A percentile compares a stretch with the other conserved stretches of the same genome.
Evolutionary conservation across 2,113 vertebrate species (phyloP).

Genomic region (Symphodus melops): DNA sequence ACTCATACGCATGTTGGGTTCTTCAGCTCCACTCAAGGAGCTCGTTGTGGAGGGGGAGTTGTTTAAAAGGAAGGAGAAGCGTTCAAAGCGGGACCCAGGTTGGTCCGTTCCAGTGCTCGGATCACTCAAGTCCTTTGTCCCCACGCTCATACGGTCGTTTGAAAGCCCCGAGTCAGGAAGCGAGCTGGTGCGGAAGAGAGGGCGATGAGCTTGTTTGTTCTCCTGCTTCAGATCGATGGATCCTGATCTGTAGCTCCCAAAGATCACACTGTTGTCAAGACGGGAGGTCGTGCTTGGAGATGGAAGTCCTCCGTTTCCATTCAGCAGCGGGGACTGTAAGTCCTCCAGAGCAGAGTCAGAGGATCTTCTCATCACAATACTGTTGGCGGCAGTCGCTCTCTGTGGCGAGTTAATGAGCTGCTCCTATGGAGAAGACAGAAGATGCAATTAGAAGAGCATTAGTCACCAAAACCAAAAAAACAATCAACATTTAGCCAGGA

Average conservation of each 20-base stretch:
- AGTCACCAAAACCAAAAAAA: neutral
- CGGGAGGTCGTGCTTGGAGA: constrained; percentile 76
- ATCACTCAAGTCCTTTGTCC: constrained; percentile 2
- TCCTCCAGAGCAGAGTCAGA: constrained; percentile 60
- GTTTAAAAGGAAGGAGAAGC: constrained; percentile 71
- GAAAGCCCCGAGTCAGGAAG: constrained; percentile 57
- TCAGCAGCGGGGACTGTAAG: constrained; percentile 63
- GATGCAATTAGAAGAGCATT: neutral
- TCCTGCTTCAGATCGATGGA: constrained; percentile 50
- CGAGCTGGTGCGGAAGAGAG: constrained; percentile 60
- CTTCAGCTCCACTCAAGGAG: constrained; percentile 55
- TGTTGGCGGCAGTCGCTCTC: constrained; percentile 40
- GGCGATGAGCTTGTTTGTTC: constrained; percentile 27
- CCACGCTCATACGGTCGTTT: constrained; percentile 17
- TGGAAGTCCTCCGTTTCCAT: constrained; percentile 55
- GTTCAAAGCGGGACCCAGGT: constrained; percentile 52
- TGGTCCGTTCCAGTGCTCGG: neutral
- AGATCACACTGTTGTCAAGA: constrained; percentile 89
- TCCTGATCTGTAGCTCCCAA: constrained; percentile 69
- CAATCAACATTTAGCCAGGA: too few species aligned
- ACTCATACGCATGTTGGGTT: constrained; percentile 49
- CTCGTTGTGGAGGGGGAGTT: constrained; percentile 38
- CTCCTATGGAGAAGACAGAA: constrained; percentile 29
- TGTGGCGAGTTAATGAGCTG: constrained; percentile 22
- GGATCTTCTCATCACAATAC: constrained; percentile 65